A percentile compares a stretch with the other conserved stretches of the same genome.
phyloP scores from a whole-genome alignment of 2,888 invertebrate species.

The Cordilura impudica region DNA sequence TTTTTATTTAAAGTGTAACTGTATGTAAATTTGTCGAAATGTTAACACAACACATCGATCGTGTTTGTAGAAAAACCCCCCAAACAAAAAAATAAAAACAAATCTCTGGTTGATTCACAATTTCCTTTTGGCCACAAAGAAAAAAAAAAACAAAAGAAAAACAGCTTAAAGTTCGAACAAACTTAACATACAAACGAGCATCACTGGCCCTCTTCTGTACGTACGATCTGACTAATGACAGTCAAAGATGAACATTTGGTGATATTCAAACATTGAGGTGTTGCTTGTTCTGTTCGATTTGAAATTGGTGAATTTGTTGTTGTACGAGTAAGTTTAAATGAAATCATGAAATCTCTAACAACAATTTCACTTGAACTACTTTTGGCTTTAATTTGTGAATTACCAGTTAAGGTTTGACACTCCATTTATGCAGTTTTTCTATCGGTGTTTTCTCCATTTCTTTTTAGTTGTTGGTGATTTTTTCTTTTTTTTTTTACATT shows the following conservation, averaged over 20 bases:
- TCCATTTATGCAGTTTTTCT: constrained; percentile 54
- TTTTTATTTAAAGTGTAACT: constrained; percentile 59
- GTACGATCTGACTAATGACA: constrained; percentile 60
- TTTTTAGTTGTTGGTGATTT: constrained; percentile 17
- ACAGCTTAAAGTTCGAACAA: neutral
- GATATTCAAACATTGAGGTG: constrained; percentile 62
- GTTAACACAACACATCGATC: constrained; percentile 63
- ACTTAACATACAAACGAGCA: neutral
- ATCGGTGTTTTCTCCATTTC: constrained; percentile 40
- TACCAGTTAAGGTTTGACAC: constrained; percentile 62
- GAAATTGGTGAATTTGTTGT: constrained; percentile 49
- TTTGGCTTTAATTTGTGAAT: constrained; percentile 63
- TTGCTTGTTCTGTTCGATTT: constrained; percentile 56
- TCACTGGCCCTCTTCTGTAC: constrained; percentile 33
- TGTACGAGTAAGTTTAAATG: neutral
- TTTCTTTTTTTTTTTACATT: constrained; percentile 42
- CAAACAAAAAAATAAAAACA: constrained; percentile 34
- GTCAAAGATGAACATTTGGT: constrained; percentile 62
- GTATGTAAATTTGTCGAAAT: constrained; percentile 63
- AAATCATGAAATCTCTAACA: constrained; percentile 50
- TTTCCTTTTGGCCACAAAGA: constrained; percentile 41
- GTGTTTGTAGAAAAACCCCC: constrained; percentile 49
- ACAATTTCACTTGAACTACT: constrained; percentile 62
- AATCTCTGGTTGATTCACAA: constrained; percentile 54
- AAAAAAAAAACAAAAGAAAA: neutral